A percentile compares a stretch with the other conserved stretches of the same genome.
Conservation (phyloP, 2,797 vertebrate species). For the Phaenicophaeus curvirostris region DNA sequence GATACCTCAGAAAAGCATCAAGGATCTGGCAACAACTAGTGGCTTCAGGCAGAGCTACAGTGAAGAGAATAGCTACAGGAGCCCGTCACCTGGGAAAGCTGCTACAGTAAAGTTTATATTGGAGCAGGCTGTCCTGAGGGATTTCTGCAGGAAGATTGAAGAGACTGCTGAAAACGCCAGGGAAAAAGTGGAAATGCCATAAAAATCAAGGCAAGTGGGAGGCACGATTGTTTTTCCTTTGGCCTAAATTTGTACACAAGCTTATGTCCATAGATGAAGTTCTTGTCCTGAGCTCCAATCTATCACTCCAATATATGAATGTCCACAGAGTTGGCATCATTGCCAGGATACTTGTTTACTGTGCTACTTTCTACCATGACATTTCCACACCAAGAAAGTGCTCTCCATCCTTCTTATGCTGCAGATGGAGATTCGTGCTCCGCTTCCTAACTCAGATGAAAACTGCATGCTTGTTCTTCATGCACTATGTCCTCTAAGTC, state of each 20-base stretch:
- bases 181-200: constrained; percentile 51
- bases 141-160: constrained; percentile 50
- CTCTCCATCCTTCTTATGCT: neutral
- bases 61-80: neutral
- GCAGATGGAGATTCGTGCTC: neutral
- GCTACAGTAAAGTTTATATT: constrained; percentile 39
- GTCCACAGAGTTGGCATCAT: neutral
- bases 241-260: neutral
- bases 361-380: neutral
- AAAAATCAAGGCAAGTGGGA: constrained; percentile 47
- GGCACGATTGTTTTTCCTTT: constrained; percentile 2
- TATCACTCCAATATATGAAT: neutral
- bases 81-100: constrained; percentile 61
- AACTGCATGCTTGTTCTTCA: neutral
- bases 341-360: neutral
- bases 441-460: neutral
- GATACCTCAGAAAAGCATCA: constrained; percentile 1
- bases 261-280: constrained; percentile 13
- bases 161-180: constrained; percentile 43
- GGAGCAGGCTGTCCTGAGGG: constrained; percentile 25
- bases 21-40: constrained; percentile 1
- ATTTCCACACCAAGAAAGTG: neutral
- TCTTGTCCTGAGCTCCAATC: constrained; percentile 16
- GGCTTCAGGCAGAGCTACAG: neutral
- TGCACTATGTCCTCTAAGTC: neutral